These are phyloP conservation scores for Sinohyriopsis cumingii DNA, from an alignment of 2,888 invertebrate species.

Conservation along the genomic window DNA sequence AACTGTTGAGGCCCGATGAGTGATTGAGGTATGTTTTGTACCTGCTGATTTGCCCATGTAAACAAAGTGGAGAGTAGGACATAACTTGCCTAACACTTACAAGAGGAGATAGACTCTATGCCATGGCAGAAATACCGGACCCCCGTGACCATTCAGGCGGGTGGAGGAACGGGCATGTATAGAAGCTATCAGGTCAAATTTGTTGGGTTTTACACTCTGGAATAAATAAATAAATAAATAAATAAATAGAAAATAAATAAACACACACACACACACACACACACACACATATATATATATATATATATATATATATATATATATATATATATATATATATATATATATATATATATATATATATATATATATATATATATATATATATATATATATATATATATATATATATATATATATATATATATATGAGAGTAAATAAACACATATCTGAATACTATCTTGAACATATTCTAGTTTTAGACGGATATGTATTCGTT, in stretches of 20 bases:
- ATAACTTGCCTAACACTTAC: conserved; percentile 41
- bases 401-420: too few relatives aligned
- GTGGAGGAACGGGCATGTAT: conserved; percentile 50
- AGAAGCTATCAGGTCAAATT: conserved; percentile 53
- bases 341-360: neutral
- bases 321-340: too few relatives aligned
- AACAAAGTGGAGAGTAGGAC: neutral
- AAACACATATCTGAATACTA: neutral
- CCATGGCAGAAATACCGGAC: conserved; percentile 59
- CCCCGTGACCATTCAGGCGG: conserved; percentile 51
- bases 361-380: neutral
- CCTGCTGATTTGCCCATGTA: too few relatives aligned
- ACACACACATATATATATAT: conserved; percentile 4
- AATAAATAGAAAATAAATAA: neutral
- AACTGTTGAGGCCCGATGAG: too few relatives aligned
- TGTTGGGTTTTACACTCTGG: conserved; percentile 57
- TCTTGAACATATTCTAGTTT: neutral
- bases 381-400: too few relatives aligned
- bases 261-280: neutral
- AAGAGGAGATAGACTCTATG: conserved; percentile 56
- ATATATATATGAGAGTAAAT: too few relatives aligned
- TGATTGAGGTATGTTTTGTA: too few relatives aligned
- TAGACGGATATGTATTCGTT: too few relatives aligned
- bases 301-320: neutral
- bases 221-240: conserved; percentile 12